Base-by-base conservation (phyloP, 2,113 vertebrate genomes). In the Microtus ochrogaster region DNA sequence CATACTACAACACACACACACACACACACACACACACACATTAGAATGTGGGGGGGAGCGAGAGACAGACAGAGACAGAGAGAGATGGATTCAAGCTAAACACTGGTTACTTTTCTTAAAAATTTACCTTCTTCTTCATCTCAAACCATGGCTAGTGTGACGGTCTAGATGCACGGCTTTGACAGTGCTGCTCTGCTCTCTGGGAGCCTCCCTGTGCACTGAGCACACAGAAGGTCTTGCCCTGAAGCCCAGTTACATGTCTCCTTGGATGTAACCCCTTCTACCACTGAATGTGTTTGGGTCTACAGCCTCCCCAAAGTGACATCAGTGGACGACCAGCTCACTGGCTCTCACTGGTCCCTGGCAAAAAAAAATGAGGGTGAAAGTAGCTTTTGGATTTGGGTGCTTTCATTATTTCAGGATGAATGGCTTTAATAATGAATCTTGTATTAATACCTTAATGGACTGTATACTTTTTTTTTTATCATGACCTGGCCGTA, bases 371-470 rank as follows among this genome's bases (percentile, higher is more conserved):
- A 94, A 83, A 39, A 5, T 78, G 47, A 87, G 26, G 65, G 36
- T 92, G 66, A 92, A 96, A 83, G 41, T 91, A 95, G 47, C 44
- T 92, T 96, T 95, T 78, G 13, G 47, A 63, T 92, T 97, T 94
- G 65, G 91, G 82, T 89, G 63, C 13, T 94, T 97, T 96, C 86
- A 94, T 95, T 96, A 93, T 92, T 96, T 95, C 44, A 47, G 91
- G 65, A 97, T 63, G 83, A 16, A 96, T 97, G 94, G 79, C 61
- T 95, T 97, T 97, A 98, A 97, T 95, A 98, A 88, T 97, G 70
- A 95, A 95, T 94, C 95, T 95, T 94, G 74, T 91, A 90, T 76
- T 93, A 81, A 33, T 94, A 88, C 84, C 93, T 97, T 95, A 94
- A 94, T 85, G 70, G 70, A 76, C 49, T 94, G 93, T 5, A 87